Percentiles rank a stretch among this genome's conserved stretches.
These are phyloP conservation scores for Apamea monoglypha DNA, from an alignment of 2,888 invertebrate genomes.

Conservation along the genomic window DNA sequence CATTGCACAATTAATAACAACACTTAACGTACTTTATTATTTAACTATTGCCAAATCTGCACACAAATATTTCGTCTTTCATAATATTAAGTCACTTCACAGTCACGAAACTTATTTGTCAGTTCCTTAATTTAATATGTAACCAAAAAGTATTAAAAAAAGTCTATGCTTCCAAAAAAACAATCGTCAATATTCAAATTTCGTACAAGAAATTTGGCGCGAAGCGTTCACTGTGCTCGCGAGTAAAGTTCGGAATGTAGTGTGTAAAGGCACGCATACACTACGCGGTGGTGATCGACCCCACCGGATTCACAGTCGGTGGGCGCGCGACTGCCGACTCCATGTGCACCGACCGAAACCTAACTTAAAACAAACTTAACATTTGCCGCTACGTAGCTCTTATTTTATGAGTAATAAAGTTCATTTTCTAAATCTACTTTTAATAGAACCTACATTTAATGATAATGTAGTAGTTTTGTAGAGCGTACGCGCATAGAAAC, in stretches of 20 bases:
- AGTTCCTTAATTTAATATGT: conserved; percentile 6
- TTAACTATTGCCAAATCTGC: conserved; percentile 31
- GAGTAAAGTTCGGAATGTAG: conserved; percentile 78
- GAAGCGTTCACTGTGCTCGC: conserved; percentile 77
- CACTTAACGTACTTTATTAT: conserved; percentile 46
- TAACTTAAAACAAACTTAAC: conserved; percentile 74
- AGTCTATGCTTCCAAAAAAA: conserved; percentile 44
- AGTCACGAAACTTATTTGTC: conserved; percentile 36
- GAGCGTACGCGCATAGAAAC: conserved; percentile 87
- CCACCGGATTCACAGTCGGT: conserved; percentile 90
- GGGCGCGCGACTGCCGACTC: conserved; percentile 87
- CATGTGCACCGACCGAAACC: conserved; percentile 89
- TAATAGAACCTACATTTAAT: conserved; percentile 71
- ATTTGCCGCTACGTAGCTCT: conserved; percentile 56
- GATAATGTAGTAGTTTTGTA: conserved; percentile 85
- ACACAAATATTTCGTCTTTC: conserved; percentile 40
- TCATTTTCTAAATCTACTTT: conserved; percentile 59
- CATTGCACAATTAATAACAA: conserved; percentile 70
- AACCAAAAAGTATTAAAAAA: conserved; percentile 41
- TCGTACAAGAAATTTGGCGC: conserved; percentile 77
- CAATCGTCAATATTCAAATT: conserved; percentile 65
- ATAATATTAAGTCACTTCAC: conserved; percentile 59
- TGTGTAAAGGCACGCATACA: conserved; percentile 83
- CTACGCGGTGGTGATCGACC: conserved; percentile 87
- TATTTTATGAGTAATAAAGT: conserved; percentile 50